Conservation (phyloP, 1,140 invertebrate genomes). For the Eupristina koningsbergeri region DNA sequence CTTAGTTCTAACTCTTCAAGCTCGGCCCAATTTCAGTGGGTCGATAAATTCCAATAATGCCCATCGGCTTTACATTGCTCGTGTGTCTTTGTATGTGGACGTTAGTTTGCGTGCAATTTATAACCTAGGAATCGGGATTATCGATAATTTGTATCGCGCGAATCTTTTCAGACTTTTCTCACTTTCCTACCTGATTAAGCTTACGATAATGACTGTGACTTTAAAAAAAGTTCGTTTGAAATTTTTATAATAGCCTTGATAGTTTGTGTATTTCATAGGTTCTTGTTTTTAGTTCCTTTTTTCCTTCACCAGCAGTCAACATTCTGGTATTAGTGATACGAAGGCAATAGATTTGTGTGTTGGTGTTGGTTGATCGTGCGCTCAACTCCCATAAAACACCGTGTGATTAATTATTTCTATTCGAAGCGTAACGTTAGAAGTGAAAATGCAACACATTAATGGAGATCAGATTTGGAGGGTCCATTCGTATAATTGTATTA, state of each 20-base stretch:
- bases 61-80: slow-evolving; percentile 63
- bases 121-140: slow-evolving; percentile 61
- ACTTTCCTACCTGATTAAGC: slow-evolving; percentile 1
- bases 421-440: not conserved
- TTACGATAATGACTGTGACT: slow-evolving; percentile 43
- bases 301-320: too few relatives aligned
- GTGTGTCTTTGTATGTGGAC: slow-evolving; percentile 55
- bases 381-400: not conserved
- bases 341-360: not conserved
- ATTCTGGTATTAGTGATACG: not conserved
- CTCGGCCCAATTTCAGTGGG: slow-evolving; percentile 61
- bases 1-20: not conserved
- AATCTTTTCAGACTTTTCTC: slow-evolving; percentile 25
- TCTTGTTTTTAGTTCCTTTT: too few relatives aligned
- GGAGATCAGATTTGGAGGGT: not conserved
- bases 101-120: slow-evolving; percentile 59
- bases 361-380: not conserved
- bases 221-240: slow-evolving; percentile 37
- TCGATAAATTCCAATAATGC: slow-evolving; percentile 69
- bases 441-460: not conserved
- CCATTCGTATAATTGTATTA: not conserved
- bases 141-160: slow-evolving; percentile 58
- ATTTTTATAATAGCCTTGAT: too few relatives aligned
- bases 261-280: too few relatives aligned
- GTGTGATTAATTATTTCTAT: not conserved